Evolutionary conservation across 2,113 vertebrate species (phyloP), one percentile per base, ranked within the genome.

Genomic region (Puffinus mauretanicus): DNA sequence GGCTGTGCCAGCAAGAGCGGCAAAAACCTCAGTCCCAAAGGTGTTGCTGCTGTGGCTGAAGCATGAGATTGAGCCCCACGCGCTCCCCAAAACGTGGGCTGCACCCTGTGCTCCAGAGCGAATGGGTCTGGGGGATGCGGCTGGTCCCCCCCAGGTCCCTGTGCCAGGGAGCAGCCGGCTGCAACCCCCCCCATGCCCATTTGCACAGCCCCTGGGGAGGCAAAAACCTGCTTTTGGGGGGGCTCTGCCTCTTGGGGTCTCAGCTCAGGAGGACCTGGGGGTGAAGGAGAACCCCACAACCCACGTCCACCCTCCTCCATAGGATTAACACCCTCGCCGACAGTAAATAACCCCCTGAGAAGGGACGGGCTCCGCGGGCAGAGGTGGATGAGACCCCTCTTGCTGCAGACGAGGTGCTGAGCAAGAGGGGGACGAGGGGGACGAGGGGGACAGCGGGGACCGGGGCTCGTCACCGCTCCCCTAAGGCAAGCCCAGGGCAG

Each of bases 81-180:
- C 0, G 0, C 32, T 21, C 34, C 88, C 77, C 44, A 44, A 60
- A 81, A 51, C 3, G 0, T 1, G 30, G 29, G 16, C 72, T 89
- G 67, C 27, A 36, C 42, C 47, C 57, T 2, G 0, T 22, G 26
- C 20, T 18, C n/a, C 19, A 13, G 62, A 30, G 58, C 12, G 19
- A 13, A 52, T 2, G 6, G 34, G 13, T 26, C 49, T 69, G 78
- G 34, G 51, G 57, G 57, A n/a, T 11, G 3, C 0, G 3, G 30
- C 34, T 86, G 72, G 20, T 51, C 3, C 7, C 38, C 24, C 11
- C 42, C 24, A 47, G 3, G 34, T 3, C 27, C 49, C 44, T 1
- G 12, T 30, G 57, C 36, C 3, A 14, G n/a, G 52, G 32, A 75
- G 60, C 49, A 82, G 54, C 64, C 0, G 3, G 16, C 67, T 72